Evolutionary conservation across 2,888 invertebrate species (phyloP).

Genomic region (Epicampocera succincta): DNA sequence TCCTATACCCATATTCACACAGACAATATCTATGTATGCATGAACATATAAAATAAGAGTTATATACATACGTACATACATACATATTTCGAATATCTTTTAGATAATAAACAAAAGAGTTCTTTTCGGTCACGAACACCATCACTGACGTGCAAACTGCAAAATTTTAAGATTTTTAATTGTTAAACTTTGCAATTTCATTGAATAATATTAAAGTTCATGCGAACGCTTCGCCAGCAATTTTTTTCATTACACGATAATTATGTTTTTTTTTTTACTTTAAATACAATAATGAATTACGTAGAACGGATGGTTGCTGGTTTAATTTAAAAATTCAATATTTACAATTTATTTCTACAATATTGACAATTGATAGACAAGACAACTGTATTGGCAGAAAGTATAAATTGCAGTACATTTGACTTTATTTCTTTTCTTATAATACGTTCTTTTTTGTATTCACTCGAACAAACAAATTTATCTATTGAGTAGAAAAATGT

Average conservation of each 20-base stretch:
- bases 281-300: too few relatives aligned
- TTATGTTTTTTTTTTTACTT: background rate
- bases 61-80: too few relatives aligned
- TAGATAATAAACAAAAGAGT: too few relatives aligned
- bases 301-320: background rate
- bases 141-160: background rate
- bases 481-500: constrained; percentile 6
- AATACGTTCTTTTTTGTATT: background rate
- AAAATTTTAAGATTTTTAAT: background rate
- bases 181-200: constrained; percentile 6
- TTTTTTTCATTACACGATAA: constrained; percentile 12
- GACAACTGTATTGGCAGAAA: constrained; percentile 16
- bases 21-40: background rate
- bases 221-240: constrained; percentile 13
- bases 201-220: constrained; percentile 14
- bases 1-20: too few relatives aligned
- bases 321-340: constrained; percentile 41
- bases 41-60: too few relatives aligned
- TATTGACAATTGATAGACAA: constrained; percentile 54
- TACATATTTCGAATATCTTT: too few relatives aligned
- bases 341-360: constrained; percentile 22
- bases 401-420: background rate
- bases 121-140: too few relatives aligned
- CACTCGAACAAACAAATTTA: constrained; percentile 32
- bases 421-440: too few relatives aligned